Conservation (phyloP, 2,113 vertebrate species). For the Mus pahari region DNA sequence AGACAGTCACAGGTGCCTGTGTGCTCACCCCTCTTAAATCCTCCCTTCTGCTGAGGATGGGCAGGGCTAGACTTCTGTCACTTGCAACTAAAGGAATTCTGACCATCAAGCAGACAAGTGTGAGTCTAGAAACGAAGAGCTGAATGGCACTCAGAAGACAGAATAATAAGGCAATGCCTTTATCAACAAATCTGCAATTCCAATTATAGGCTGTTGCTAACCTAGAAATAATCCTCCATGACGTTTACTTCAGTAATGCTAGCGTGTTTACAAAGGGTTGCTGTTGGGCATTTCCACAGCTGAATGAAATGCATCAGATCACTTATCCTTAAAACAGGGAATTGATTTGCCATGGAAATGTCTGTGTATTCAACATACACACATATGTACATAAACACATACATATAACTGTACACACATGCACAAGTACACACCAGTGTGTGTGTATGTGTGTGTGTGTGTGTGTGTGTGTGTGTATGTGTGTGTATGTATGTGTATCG, state of each 20-base stretch:
- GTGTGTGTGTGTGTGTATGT: too few relatives aligned
- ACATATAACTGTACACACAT: neutral
- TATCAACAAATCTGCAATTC: slow-evolving; percentile 78
- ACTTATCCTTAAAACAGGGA: slow-evolving; percentile 82
- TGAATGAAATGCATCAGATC: slow-evolving; percentile 84
- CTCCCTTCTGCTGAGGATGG: neutral
- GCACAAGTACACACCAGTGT: neutral
- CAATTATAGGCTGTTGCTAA: slow-evolving; percentile 57
- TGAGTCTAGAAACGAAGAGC: slow-evolving; percentile 72
- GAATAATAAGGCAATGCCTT: slow-evolving; percentile 70
- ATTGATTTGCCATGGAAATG: slow-evolving; percentile 66
- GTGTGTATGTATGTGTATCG: too few relatives aligned
- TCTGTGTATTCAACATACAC: slow-evolving; percentile 72
- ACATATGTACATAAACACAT: neutral
- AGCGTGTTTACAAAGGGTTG: slow-evolving; percentile 83
- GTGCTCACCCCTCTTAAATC: neutral
- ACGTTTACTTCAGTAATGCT: slow-evolving; percentile 81
- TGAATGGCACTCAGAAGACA: slow-evolving; percentile 71
- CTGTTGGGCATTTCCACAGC: slow-evolving; percentile 82
- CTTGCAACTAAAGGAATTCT: slow-evolving; percentile 37
- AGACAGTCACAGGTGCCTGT: neutral
- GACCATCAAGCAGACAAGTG: slow-evolving; percentile 72
- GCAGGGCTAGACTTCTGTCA: slow-evolving; percentile 7
- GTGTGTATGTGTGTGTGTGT: too few relatives aligned
- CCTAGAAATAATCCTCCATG: slow-evolving; percentile 79